A percentile compares a stretch with the other conserved stretches of the same genome.
These are phyloP conservation scores for Yponomeuta malinellus DNA, from an alignment of 2,888 invertebrate genomes.

Conservation along the genomic window DNA sequence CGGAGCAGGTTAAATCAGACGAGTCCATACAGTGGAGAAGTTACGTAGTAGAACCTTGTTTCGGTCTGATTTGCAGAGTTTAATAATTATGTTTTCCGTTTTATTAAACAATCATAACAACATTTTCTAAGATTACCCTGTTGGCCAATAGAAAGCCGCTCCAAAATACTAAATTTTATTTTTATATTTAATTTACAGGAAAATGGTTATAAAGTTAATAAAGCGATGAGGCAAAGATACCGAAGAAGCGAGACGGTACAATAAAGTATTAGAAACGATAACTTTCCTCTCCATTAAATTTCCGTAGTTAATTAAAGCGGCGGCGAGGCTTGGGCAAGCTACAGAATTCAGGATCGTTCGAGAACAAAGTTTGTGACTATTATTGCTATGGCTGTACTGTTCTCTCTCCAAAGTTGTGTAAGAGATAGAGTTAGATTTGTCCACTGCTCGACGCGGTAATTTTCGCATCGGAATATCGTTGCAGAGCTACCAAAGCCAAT, in stretches of 20 bases:
- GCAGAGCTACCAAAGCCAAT: background rate
- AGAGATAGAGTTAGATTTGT: background rate
- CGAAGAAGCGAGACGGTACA: constrained; percentile 3
- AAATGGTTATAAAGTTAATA: constrained; percentile 3
- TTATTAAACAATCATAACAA: no score
- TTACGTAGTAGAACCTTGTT: no score
- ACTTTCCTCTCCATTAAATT: constrained; percentile 19
- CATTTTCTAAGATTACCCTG: no score
- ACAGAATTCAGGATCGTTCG: constrained; percentile 23
- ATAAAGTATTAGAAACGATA: constrained; percentile 16
- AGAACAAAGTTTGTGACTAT: background rate
- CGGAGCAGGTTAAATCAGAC: no score
- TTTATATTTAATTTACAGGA: background rate
- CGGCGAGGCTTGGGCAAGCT: constrained; percentile 20
- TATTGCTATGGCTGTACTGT: background rate
- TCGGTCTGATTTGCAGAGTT: no score
- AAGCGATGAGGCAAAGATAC: background rate
- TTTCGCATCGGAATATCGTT: background rate
- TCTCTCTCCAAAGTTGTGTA: background rate
- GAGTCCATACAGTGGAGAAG: no score
- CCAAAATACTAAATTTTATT: background rate
- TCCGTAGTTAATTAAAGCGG: constrained; percentile 18
- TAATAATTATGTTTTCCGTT: no score
- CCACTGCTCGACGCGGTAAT: background rate
- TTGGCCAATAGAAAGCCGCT: no score